Base-by-base conservation (phyloP, 2,113 vertebrate genomes). In the Rafetus swinhoei region DNA sequence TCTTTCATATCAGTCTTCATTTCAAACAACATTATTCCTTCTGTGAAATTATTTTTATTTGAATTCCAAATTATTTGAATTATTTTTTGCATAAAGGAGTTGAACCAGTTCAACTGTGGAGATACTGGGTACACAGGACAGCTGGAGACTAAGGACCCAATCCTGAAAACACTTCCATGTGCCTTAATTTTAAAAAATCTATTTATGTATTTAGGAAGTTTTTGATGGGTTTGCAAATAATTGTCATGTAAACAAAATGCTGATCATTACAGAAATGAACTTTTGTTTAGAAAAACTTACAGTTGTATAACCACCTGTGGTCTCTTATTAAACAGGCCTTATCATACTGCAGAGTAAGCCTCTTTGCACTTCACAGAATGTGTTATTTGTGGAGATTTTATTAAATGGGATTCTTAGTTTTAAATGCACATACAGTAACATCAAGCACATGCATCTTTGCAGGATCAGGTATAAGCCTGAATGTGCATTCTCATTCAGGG, bases 51-150 rank as follows among this genome's bases (percentile, higher is more conserved):
- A 12, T 5, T 56, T 90, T 92, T 45, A 65, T 65, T 16, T 88
- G 62, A 81, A 83, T 53, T 35, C 57, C 60, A 19, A 82, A 84
- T 25, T 25, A 3, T 89, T 86, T 82, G 10, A 54, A 14, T 54
- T 90, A 45, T 90, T 92, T 96, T 45, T 60, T 85, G 88, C 86
- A 60, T 54, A 87, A 87, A 32, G 76, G 88, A 91, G 45, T 27
- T 84, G 86, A 90, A 87, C 77, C 88, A 35, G 81, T 22, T 52
- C 54, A 87, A 10, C n/a, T 87, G 55, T 35, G 35, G 52, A 72
- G 32, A 16, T 93, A 62, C 77, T 77, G 52, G 6, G 13, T n/a
- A 27, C 3, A 1, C 13, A 12, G 86, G 76, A 90, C 45, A 65
- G 79, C 72, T 80, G 32, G 52, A 93, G 56, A 56, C 32, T 56